Evolutionary conservation across 2,113 vertebrate species (phyloP).

Genomic region (Atractosteus spatula): DNA sequence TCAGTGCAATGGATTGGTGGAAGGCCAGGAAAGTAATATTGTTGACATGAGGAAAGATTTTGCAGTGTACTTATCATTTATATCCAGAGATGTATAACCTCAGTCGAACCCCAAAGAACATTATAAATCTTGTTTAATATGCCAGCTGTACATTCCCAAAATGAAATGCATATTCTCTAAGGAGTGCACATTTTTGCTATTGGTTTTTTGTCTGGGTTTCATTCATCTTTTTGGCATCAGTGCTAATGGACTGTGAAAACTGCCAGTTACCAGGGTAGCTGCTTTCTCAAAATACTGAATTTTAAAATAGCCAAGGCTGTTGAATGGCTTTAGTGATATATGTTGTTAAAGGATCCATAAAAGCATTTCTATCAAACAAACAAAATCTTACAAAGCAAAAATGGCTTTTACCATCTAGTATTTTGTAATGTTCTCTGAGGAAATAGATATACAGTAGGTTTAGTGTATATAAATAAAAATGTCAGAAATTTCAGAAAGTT

Average conservation of each 20-base stretch:
- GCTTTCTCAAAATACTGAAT: constrained; percentile 15
- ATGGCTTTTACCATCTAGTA: constrained; percentile 7
- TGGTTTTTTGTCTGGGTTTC: constrained; percentile 5
- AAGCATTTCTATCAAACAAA: constrained; percentile 5
- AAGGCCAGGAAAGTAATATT: neutral
- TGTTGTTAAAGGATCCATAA: neutral
- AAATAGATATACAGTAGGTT: no score
- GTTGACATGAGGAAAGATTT: neutral
- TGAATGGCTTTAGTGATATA: neutral
- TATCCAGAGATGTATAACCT: constrained; percentile 8
- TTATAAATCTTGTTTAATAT: constrained; percentile 2
- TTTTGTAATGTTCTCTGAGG: neutral
- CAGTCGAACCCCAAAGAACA: constrained; percentile 13
- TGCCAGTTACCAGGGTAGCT: neutral
- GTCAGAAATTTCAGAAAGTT: no score
- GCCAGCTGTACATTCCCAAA: constrained; percentile 5
- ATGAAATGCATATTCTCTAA: constrained; percentile 1
- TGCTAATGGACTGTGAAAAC: constrained; percentile 10
- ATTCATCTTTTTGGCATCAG: constrained; percentile 17
- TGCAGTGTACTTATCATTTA: neutral
- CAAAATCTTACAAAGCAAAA: neutral
- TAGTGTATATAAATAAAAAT: no score
- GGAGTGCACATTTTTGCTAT: constrained; percentile 9
- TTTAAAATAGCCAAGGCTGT: constrained; percentile 11
- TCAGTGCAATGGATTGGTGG: neutral